Evolutionary conservation across 2,797 vertebrate genomes (phyloP).

Genomic region (Huso huso): DNA sequence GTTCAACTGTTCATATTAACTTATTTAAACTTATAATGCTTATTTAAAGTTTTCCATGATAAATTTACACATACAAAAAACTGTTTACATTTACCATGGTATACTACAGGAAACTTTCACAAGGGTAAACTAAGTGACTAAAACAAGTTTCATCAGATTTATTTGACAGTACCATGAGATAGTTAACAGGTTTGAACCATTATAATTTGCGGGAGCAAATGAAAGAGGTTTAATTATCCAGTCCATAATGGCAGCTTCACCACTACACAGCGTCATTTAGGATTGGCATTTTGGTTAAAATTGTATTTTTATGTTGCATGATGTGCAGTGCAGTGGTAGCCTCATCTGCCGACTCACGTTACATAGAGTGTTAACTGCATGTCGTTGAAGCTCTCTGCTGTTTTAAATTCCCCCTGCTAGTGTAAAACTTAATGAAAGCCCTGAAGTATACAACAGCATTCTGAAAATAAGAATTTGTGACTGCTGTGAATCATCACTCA

Average conservation of each 20-base stretch:
- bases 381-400: conserved; percentile 34
- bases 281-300: background rate
- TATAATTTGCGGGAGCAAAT: too few species aligned
- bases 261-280: background rate
- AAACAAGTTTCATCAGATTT: too few species aligned
- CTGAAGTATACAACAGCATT: conserved; percentile 62
- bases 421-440: conserved; percentile 64
- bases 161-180: too few species aligned
- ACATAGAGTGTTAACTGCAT: conserved; percentile 33
- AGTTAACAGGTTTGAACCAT: too few species aligned
- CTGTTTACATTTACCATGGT: too few species aligned
- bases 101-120: too few species aligned
- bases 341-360: conserved; percentile 29
- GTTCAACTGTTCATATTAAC: too few species aligned
- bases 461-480: conserved; percentile 64
- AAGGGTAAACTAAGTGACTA: too few species aligned
- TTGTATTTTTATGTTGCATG: background rate
- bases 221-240: background rate
- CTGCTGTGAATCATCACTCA: conserved; percentile 62
- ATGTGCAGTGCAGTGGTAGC: background rate
- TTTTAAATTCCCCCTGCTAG: conserved; percentile 61
- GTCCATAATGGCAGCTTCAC: background rate
- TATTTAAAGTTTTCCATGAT: too few species aligned
- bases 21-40: too few species aligned
- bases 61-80: too few species aligned